Evolutionary conservation across 2,797 vertebrate species (phyloP).

Genomic region (Hirundo rustica): DNA sequence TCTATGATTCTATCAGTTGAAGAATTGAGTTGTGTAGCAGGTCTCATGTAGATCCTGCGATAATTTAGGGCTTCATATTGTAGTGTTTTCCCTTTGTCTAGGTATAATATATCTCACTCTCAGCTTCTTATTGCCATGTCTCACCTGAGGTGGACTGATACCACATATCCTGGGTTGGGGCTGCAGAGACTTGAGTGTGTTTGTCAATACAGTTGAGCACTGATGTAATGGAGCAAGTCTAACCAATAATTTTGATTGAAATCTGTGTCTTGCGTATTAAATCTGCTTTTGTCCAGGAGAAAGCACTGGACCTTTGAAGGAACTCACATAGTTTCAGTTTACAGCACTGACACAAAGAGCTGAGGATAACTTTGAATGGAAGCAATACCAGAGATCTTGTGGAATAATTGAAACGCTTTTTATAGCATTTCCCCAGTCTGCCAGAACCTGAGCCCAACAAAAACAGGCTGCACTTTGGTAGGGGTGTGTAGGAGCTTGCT

Average conservation of each 20-base stretch:
- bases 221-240: not conserved
- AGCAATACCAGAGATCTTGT: not conserved
- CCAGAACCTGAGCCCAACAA: not conserved
- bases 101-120: not conserved
- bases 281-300: not conserved
- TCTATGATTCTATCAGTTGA: not conserved
- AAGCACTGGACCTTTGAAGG: not conserved
- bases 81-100: not conserved
- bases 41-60: not conserved
- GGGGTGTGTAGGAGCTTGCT: rapidly evolving
- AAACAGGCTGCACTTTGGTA: not conserved
- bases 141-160: not conserved
- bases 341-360: not conserved
- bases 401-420: not conserved
- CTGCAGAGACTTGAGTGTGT: not conserved
- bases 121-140: not conserved
- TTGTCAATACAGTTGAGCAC: not conserved
- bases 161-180: rapidly evolving
- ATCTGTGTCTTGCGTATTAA: not conserved
- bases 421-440: not conserved
- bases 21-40: not conserved
- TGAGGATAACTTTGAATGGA: not conserved
- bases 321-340: not conserved
- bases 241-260: not conserved
- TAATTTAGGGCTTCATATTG: not conserved